Evolutionary conservation across 2,888 invertebrate species (phyloP), one percentile per base, ranked within the genome.

Genomic region (Caenorhabditis sp.): DNA sequence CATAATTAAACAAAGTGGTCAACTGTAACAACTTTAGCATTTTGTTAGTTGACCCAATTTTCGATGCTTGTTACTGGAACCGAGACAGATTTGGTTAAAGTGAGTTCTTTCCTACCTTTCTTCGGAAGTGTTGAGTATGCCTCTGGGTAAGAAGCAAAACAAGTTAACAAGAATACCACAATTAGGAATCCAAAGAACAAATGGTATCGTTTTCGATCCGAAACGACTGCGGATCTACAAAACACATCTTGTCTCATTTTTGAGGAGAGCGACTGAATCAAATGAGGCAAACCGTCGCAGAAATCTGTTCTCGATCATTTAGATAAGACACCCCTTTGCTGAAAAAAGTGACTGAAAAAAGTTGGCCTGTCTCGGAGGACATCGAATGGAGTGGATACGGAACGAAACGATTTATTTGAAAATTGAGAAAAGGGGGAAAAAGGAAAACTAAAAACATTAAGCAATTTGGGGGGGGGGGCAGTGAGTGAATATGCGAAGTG

Each of bases 401-500:
- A 47, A 63, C 24, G n/a, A 44, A 63, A 35, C 2, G 10, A 38
- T 58, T 31, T 58, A 58, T 61, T 58, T 41, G 31, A 59, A 59
- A 51, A 5, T n/a, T 54, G 31, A 54, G 8, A 38, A 38, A 22
- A 22, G 66, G 22, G 47, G 19, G 51, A 54, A 38, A 7, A 58
- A 8, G 22, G n/a, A 31, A 44, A 51, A 44, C n/a, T 38, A 47
- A 58, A 47, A 58, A 24, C 16, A 38, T 47, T 22, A 68, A 54
- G 22, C n/a, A 16, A n/a, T n/a, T n/a, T 1, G 24, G 22, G 16
- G 54, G 19, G 22, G 74, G 49, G 69, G 77, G 77, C 77, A 77
- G 77, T 77, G 77, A 24, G n/a, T 61, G 44, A 56, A 70, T 79
- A 79, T 70, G 79, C 63, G 63, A 63, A 63, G 63, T 44, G 63